Evolutionary conservation across 2,113 vertebrate species (phyloP).

Genomic region (Hippocampus abdominalis): DNA sequence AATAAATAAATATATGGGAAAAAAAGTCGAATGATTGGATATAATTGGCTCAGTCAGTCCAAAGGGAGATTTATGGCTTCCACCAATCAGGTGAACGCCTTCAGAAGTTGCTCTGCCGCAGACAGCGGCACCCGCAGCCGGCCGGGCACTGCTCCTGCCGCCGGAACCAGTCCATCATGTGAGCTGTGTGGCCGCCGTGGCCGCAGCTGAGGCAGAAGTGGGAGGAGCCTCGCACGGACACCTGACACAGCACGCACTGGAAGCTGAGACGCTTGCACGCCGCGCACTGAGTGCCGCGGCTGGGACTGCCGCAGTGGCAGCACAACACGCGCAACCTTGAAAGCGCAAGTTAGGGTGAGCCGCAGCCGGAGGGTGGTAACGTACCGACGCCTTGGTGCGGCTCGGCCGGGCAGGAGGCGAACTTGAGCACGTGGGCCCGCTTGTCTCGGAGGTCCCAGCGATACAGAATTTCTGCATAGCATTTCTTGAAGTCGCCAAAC

Average conservation of each 20-base stretch:
- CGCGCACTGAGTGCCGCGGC: slow-evolving; percentile 87
- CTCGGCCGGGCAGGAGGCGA: slow-evolving; percentile 90
- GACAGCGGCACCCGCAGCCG: slow-evolving; percentile 92
- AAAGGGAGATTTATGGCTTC: no score
- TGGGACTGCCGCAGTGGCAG: slow-evolving; percentile 93
- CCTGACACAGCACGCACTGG: slow-evolving; percentile 95
- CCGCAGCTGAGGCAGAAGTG: slow-evolving; percentile 98
- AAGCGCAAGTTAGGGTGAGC: background rate
- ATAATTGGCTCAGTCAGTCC: no score
- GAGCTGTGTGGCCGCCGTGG: slow-evolving; percentile 91
- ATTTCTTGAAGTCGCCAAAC: slow-evolving; percentile 97
- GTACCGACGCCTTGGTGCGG: slow-evolving; percentile 94
- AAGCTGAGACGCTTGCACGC: slow-evolving; percentile 94
- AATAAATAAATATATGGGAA: no score
- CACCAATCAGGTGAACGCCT: no score
- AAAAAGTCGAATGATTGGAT: no score
- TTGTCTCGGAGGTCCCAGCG: slow-evolving; percentile 95
- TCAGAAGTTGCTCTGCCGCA: slow-evolving; percentile 95
- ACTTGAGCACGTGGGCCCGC: slow-evolving; percentile 92
- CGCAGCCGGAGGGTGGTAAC: slow-evolving; percentile 3
- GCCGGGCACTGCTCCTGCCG: slow-evolving; percentile 93
- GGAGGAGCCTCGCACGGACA: slow-evolving; percentile 91
- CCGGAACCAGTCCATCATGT: slow-evolving; percentile 99
- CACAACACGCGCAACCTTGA: slow-evolving; percentile 94
- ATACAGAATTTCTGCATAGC: slow-evolving; percentile 94